A percentile compares a stretch with the other conserved stretches of the same genome.
Conservation (phyloP, 2,797 vertebrate genomes). For the Hyperoplus immaculatus region DNA sequence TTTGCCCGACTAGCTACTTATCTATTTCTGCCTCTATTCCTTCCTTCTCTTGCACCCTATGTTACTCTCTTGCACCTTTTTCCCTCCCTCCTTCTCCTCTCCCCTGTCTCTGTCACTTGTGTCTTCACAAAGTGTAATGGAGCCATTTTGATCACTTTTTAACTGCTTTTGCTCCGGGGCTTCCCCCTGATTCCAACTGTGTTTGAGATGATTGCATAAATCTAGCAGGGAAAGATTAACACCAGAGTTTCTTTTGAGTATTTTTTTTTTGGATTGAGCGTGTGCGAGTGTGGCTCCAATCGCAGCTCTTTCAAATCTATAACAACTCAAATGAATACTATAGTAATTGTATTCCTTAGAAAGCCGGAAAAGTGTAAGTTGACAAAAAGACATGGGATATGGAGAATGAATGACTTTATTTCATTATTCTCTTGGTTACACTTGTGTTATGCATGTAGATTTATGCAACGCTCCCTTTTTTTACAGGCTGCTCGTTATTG, state of each 20-base stretch:
- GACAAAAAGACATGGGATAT: conserved; percentile 58
- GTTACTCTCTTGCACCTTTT: background rate
- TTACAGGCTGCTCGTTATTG: conserved; percentile 55
- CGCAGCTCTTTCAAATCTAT: conserved; percentile 31
- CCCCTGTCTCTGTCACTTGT: background rate
- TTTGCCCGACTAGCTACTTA: no score
- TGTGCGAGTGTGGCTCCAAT: conserved; percentile 14
- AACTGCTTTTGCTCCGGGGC: conserved; percentile 48
- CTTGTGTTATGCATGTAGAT: conserved; percentile 71
- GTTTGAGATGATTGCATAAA: conserved; percentile 71
- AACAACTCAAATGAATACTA: conserved; percentile 73
- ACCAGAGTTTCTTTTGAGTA: conserved; percentile 39
- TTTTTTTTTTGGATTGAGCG: conserved; percentile 48
- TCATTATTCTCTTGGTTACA: conserved; percentile 54
- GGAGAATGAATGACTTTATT: conserved; percentile 70
- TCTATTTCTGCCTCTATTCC: background rate
- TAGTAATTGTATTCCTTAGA: conserved; percentile 55
- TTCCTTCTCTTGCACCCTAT: background rate
- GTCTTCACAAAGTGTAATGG: conserved; percentile 43
- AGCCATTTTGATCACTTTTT: conserved; percentile 61
- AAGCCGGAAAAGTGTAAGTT: conserved; percentile 41
- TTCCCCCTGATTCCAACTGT: conserved; percentile 52
- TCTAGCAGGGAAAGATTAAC: conserved; percentile 40
- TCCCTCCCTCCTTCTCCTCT: background rate
- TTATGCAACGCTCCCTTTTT: conserved; percentile 62